phyloP scores from a whole-genome alignment of 1,140 invertebrate genomes.

The Lutraria rhynchaena region DNA sequence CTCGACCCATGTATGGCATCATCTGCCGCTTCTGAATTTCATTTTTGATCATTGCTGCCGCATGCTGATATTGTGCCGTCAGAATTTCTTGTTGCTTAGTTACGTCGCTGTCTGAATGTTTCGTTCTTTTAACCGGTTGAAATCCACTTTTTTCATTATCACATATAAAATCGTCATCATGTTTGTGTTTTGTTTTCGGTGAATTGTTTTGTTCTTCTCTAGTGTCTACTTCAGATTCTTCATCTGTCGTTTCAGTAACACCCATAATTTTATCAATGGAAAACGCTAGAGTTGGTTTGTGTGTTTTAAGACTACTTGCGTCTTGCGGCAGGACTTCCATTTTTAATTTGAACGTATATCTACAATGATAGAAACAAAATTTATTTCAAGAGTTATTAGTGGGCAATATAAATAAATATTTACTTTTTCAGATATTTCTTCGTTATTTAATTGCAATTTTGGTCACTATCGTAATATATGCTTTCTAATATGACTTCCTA shows the following conservation, averaged over 20 bases:
- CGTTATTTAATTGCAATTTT: too few relatives aligned
- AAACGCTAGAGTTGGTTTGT: conserved; percentile 70
- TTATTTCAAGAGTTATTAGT: not conserved
- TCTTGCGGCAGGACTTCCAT: not conserved
- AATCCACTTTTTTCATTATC: conserved; percentile 36
- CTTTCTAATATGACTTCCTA: too few relatives aligned
- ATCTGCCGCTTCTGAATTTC: conserved; percentile 36
- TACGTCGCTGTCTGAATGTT: conserved; percentile 16
- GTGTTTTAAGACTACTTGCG: not conserved
- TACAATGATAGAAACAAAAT: not conserved
- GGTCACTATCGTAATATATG: too few relatives aligned
- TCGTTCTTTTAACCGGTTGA: conserved; percentile 26
- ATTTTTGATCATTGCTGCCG: conserved; percentile 31
- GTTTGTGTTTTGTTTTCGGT: too few relatives aligned
- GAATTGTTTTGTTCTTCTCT: not conserved
- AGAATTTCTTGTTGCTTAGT: conserved; percentile 46
- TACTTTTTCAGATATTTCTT: too few relatives aligned
- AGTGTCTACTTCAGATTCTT: conserved; percentile 48
- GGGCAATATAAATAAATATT: too few relatives aligned
- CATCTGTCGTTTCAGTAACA: conserved; percentile 15
- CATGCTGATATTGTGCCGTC: conserved; percentile 52
- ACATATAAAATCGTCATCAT: not conserved
- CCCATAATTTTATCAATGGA: conserved; percentile 78
- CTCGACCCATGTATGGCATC: conserved; percentile 19
- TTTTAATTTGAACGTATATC: not conserved